These are phyloP conservation scores for Poecilia wingei DNA, from an alignment of 2,797 vertebrate genomes.

Conservation along the genomic window DNA sequence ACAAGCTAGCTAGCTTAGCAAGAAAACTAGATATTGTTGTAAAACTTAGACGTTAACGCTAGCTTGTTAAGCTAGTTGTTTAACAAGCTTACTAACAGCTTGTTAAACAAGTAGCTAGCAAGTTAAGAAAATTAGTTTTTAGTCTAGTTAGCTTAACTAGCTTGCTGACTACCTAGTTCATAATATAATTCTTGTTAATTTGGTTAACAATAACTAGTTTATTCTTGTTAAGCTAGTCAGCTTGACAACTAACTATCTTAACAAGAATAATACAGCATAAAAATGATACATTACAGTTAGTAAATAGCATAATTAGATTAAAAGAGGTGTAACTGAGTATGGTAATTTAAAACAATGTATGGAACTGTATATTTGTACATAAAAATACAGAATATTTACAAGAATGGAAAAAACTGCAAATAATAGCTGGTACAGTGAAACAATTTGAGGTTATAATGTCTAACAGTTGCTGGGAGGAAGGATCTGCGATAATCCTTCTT, in stretches of 20 bases:
- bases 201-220: no score
- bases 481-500: neutral
- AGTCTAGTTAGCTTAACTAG: no score
- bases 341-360: neutral
- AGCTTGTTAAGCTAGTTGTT: no score
- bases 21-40: no score
- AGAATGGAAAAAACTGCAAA: neutral
- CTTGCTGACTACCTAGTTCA: no score
- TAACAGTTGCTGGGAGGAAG: neutral
- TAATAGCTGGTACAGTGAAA: neutral
- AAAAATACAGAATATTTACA: neutral
- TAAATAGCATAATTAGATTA: neutral
- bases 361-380: neutral
- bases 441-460: neutral
- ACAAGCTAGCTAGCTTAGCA: constrained; percentile 1
- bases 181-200: no score
- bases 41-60: no score
- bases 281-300: neutral
- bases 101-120: no score
- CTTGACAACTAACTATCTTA: neutral
- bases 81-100: no score
- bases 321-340: neutral
- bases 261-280: neutral
- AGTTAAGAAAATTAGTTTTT: no score
- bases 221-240: neutral